phyloP scores from a whole-genome alignment of 2,113 vertebrate genomes.

The Ctenodactylus gundi region DNA sequence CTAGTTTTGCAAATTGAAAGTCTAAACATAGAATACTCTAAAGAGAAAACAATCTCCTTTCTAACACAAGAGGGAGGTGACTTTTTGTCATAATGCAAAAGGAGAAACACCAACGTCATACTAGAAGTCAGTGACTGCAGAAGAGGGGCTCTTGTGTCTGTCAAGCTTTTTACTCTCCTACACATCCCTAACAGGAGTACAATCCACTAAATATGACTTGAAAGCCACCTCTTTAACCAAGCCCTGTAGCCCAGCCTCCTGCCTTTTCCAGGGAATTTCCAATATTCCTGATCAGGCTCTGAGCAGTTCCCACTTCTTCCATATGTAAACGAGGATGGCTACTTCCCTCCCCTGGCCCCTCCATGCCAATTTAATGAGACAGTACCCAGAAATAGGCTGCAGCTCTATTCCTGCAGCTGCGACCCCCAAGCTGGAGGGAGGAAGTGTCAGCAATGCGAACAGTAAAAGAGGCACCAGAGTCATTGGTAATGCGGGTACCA shows the following conservation, averaged over 20 bases:
- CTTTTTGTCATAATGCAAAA: background rate
- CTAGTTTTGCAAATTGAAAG: background rate
- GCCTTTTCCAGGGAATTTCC: background rate
- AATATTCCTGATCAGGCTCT: background rate
- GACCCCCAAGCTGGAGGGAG: slow-evolving; percentile 48
- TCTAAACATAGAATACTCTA: background rate
- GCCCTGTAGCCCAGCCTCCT: background rate
- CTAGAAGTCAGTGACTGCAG: background rate
- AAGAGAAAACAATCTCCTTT: background rate
- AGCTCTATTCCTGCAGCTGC: slow-evolving; percentile 16
- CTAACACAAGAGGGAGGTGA: background rate
- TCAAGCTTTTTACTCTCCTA: background rate
- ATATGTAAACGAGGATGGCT: background rate
- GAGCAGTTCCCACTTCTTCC: background rate
- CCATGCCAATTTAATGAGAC: slow-evolving; percentile 25
- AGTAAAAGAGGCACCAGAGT: slow-evolving; percentile 55
- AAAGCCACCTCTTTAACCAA: background rate
- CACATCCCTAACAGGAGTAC: no score
- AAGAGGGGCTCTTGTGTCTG: background rate
- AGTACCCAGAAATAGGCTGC: background rate
- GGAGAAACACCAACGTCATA: background rate
- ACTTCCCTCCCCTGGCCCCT: background rate
- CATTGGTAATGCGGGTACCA: slow-evolving; percentile 31
- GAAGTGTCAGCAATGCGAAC: slow-evolving; percentile 51
- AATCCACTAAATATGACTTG: background rate